Evolutionary conservation across 2,113 vertebrate genomes (phyloP).

Genomic region (Aleadryas rufinucha): DNA sequence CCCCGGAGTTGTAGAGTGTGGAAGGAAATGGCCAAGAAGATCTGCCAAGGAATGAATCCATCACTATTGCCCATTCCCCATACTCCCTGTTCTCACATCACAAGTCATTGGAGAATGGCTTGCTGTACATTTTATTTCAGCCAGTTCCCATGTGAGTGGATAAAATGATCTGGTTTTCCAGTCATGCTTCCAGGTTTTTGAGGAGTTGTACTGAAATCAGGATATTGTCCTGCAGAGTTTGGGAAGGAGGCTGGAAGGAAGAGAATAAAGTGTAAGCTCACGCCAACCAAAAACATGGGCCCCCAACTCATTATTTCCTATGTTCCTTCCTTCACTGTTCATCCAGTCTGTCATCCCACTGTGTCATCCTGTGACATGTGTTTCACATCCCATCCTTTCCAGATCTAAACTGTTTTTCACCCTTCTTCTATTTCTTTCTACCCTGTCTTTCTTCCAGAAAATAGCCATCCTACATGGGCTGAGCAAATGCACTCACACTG

Average conservation of each 20-base stretch:
- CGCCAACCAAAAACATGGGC: slow-evolving; percentile 3
- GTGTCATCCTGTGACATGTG: slow-evolving; percentile 27
- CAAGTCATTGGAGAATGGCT: slow-evolving; percentile 65
- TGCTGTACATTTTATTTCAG: slow-evolving; percentile 63
- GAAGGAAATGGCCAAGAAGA: slow-evolving; percentile 62
- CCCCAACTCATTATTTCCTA: slow-evolving; percentile 44
- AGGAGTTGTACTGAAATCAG: slow-evolving; percentile 55
- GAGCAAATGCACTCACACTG: background rate
- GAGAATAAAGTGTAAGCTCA: slow-evolving; percentile 17
- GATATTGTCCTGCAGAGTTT: slow-evolving; percentile 59
- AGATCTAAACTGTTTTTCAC: slow-evolving; percentile 34
- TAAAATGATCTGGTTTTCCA: slow-evolving; percentile 66
- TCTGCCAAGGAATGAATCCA: slow-evolving; percentile 65
- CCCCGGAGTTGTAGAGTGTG: slow-evolving; percentile 30
- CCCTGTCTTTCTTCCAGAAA: slow-evolving; percentile 2
- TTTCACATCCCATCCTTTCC: slow-evolving; percentile 18
- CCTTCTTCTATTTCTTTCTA: slow-evolving; percentile 1
- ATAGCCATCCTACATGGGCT: background rate
- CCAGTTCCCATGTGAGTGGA: slow-evolving; percentile 60
- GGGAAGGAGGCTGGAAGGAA: slow-evolving; percentile 51
- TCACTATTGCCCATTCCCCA: slow-evolving; percentile 54
- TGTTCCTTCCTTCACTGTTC: slow-evolving; percentile 5
- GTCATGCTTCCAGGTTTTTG: slow-evolving; percentile 59
- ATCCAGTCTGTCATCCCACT: background rate
- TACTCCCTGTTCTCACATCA: slow-evolving; percentile 62